Base-by-base conservation (phyloP, 2,888 invertebrate genomes). In the Drosophila vallismaia region DNA sequence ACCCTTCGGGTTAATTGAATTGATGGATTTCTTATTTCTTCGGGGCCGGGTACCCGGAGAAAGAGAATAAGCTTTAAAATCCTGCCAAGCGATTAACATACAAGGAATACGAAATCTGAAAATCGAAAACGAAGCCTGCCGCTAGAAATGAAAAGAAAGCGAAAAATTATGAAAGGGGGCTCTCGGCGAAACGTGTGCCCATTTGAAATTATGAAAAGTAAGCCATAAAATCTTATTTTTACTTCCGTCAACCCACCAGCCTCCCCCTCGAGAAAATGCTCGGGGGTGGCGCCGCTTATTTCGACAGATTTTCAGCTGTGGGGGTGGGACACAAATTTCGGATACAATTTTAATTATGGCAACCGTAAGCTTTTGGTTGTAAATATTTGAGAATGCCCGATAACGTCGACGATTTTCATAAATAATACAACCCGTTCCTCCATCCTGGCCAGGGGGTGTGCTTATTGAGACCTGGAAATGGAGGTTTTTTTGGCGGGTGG, bases 261-360 rank as follows among this genome's bases (percentile, higher is more conserved):
- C n/a, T n/a, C n/a, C n/a, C n/a, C 50, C 52, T n/a, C 26, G 4
- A 14, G 9, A 14, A 38, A 46, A 49, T 28, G 12, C 44, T 40
- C n/a, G 33, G 29, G 70, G 71, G 54, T 46, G 62, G 29, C 24
- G 56, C n/a, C 10, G 40, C 40, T 48, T 53, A 36, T n/a, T 49
- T 33, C 49, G 19, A 19, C 19, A 19, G 19, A 19, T 10, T 33
- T 10, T 49, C 66, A 38, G 57, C 14, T 19, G 59, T 56, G 63
- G 51, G 60, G 51, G 29, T 75, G 76, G 75, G 72, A 71, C 67
- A 80, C 75, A 87, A 83, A 84, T 88, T 89, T 89, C 85, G 89
- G 90, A 86, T 90, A 90, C 89, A 90, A 89, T 90, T 90, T 90
- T 90, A 90, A 90, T 90, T 90, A 90, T 90, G 89, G 87, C 89